phyloP scores from a whole-genome alignment of 2,113 vertebrate species.

The Nanorana parkeri region DNA sequence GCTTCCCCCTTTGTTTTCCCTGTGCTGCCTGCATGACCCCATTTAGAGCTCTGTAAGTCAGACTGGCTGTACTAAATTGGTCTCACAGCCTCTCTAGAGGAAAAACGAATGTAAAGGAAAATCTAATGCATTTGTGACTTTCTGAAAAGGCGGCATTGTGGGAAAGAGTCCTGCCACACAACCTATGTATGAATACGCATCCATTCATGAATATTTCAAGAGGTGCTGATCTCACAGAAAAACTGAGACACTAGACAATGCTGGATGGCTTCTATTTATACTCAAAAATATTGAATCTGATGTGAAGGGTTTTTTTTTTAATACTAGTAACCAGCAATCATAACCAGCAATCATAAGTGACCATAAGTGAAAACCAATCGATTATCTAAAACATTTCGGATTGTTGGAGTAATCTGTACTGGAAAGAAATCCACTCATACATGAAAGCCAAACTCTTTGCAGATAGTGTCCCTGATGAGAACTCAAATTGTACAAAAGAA shows the following conservation, averaged over 20 bases:
- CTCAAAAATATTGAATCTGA: no score
- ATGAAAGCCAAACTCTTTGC: no score
- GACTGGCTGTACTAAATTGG: constrained; percentile 16
- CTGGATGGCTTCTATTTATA: not conserved
- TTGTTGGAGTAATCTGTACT: no score
- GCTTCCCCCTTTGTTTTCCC: not conserved
- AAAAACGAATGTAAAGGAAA: not conserved
- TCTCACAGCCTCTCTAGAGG: constrained; percentile 6
- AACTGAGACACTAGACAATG: not conserved
- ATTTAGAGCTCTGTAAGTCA: not conserved
- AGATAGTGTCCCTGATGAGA: no score
- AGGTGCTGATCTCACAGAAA: not conserved
- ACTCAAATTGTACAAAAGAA: no score
- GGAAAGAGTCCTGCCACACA: not conserved
- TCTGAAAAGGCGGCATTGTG: not conserved
- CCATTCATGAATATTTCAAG: constrained; percentile 20
- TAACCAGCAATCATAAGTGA: no score
- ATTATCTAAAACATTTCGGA: no score
- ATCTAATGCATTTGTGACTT: constrained; percentile 10
- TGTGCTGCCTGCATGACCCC: constrained; percentile 11
- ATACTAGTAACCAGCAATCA: no score
- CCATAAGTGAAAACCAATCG: no score
- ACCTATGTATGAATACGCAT: not conserved
- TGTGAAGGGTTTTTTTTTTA: no score
- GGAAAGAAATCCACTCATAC: no score